These are phyloP conservation scores for Macaca mulatta DNA, from an alignment of 2,113 vertebrate species.

Conservation along the genomic window DNA sequence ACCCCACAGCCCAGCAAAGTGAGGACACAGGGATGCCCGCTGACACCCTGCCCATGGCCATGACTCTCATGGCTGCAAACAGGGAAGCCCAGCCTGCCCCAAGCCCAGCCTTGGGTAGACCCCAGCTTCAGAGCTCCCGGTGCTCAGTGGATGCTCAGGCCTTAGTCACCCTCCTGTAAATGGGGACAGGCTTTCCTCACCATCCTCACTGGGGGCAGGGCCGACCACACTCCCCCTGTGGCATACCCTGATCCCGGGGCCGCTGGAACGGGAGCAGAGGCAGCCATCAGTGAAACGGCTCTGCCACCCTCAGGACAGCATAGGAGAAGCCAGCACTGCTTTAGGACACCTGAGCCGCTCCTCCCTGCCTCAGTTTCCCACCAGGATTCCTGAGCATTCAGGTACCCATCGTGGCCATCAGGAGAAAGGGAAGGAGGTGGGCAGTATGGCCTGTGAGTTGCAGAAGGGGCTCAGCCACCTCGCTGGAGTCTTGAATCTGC, in stretches of 20 bases:
- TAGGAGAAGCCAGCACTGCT: background rate
- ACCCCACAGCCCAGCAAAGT: no score
- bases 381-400: background rate
- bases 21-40: background rate
- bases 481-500: background rate
- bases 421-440: no score
- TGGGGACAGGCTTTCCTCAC: background rate
- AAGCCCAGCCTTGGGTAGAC: background rate
- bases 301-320: background rate
- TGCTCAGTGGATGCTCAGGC: background rate
- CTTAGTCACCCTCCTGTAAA: background rate
- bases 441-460: background rate
- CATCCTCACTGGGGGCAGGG: background rate
- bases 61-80: background rate
- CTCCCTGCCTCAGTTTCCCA: background rate
- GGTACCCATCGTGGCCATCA: background rate
- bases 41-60: background rate
- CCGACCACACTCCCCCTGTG: background rate
- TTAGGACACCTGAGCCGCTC: background rate
- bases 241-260: background rate
- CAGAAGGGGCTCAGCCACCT: background rate
- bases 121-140: background rate
- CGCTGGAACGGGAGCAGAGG: background rate
- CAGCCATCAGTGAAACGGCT: rapidly evolving
- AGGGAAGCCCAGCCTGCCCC: background rate